Percentiles rank a stretch among this genome's conserved stretches.
These are phyloP conservation scores for Aquatica leii DNA, from an alignment of 2,888 invertebrate species.

Conservation along the genomic window DNA sequence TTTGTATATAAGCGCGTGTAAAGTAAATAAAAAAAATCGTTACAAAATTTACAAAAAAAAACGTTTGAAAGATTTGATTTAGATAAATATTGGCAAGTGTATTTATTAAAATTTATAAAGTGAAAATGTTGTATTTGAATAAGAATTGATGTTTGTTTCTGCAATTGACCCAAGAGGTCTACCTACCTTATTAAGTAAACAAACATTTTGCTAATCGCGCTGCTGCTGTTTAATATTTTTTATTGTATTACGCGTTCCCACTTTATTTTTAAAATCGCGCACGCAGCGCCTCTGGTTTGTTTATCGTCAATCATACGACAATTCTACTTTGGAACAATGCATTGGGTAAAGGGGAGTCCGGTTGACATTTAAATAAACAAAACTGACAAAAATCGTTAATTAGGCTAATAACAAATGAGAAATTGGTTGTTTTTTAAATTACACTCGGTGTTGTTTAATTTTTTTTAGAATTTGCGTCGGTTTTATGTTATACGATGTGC, in stretches of 20 bases:
- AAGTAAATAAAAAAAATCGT: too few species aligned
- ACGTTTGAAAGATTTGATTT: too few species aligned
- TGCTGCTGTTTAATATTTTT: not conserved
- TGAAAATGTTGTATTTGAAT: too few species aligned
- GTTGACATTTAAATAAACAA: slow-evolving; percentile 26
- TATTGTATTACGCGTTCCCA: slow-evolving; percentile 13
- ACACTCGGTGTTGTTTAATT: not conserved
- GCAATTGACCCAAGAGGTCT: too few species aligned
- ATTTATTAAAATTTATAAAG: too few species aligned
- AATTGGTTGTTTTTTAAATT: too few species aligned
- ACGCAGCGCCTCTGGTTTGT: slow-evolving; percentile 32
- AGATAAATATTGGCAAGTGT: too few species aligned
- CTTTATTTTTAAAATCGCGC: slow-evolving; percentile 17
- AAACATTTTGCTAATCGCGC: slow-evolving; percentile 11
- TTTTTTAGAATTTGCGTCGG: not conserved
- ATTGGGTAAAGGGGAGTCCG: slow-evolving; percentile 37
- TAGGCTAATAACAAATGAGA: slow-evolving; percentile 4
- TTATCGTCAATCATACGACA: slow-evolving; percentile 33
- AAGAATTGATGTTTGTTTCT: too few species aligned
- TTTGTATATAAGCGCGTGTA: too few species aligned
- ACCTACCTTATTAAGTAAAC: not conserved
- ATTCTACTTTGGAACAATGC: slow-evolving; percentile 35
- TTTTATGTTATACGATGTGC: not conserved
- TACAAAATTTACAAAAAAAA: too few species aligned
- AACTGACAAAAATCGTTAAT: slow-evolving; percentile 1